These are phyloP conservation scores for Melitaea cinxia DNA, from an alignment of 1,140 invertebrate species.

Conservation along the genomic window DNA sequence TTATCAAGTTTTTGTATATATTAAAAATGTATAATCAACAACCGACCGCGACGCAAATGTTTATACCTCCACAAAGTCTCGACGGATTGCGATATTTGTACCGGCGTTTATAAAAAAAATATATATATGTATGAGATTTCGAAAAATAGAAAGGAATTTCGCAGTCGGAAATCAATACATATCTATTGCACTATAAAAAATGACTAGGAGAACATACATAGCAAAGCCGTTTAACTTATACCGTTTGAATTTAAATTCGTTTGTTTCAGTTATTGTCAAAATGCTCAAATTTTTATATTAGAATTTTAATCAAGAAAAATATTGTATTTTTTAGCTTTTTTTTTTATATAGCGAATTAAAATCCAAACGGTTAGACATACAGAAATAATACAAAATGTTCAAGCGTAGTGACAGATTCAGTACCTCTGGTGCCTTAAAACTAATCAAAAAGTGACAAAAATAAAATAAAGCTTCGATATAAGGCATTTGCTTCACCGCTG, in stretches of 20 bases:
- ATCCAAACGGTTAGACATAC: conserved; percentile 14
- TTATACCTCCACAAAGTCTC: neutral
- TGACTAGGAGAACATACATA: conserved; percentile 24
- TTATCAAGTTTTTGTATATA: conserved; percentile 11
- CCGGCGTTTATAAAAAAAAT: neutral
- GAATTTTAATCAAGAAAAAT: neutral
- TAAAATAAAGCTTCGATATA: conserved; percentile 27
- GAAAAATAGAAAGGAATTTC: neutral
- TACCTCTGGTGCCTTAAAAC: conserved; percentile 21
- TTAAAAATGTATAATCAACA: conserved; percentile 6
- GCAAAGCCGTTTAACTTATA: neutral
- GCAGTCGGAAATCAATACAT: conserved; percentile 1
- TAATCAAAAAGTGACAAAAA: conserved; percentile 27
- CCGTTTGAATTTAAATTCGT: conserved; percentile 3
- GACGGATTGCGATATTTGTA: neutral
- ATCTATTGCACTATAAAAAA: conserved; percentile 10
- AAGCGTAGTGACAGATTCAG: conserved; percentile 24
- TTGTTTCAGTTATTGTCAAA: conserved; percentile 6
- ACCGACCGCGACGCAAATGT: conserved; percentile 2
- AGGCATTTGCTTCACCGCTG: conserved; percentile 14
- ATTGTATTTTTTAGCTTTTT: neutral
- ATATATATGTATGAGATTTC: neutral
- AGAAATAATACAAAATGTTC: conserved; percentile 16
- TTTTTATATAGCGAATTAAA: neutral
- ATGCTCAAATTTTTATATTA: neutral